These are phyloP conservation scores for Apamea crenata DNA, from an alignment of 2,888 invertebrate genomes.

Conservation along the genomic window DNA sequence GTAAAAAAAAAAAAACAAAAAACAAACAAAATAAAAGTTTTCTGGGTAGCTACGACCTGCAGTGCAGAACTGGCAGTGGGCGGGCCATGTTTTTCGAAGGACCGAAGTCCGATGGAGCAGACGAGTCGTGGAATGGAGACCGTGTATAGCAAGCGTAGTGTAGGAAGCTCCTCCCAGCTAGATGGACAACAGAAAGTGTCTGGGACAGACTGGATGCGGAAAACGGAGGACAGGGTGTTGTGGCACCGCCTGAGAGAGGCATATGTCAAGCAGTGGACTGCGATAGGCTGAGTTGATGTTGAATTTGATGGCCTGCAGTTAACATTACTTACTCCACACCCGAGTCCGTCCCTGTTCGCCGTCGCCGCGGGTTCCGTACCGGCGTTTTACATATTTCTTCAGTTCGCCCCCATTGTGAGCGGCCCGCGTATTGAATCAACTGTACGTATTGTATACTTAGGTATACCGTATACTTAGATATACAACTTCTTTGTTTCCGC, in stretches of 20 bases:
- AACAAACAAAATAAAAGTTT: neutral
- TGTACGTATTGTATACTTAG: slow-evolving; percentile 66
- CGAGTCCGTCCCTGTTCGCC: slow-evolving; percentile 74
- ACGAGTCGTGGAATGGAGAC: too few relatives aligned
- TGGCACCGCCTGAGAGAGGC: neutral
- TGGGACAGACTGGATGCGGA: too few relatives aligned
- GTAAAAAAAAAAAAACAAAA: too few relatives aligned
- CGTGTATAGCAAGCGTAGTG: too few relatives aligned
- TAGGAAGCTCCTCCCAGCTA: too few relatives aligned
- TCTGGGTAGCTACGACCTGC: neutral
- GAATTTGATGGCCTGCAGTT: neutral
- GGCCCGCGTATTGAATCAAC: slow-evolving; percentile 77
- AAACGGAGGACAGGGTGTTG: too few relatives aligned
- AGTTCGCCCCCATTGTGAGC: slow-evolving; percentile 80
- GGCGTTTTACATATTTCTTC: slow-evolving; percentile 88
- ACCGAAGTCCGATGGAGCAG: too few relatives aligned
- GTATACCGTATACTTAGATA: slow-evolving; percentile 54
- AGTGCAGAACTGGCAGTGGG: neutral
- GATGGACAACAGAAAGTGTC: too few relatives aligned
- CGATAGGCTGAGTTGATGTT: neutral
- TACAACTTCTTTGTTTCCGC: slow-evolving; percentile 68
- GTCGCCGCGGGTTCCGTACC: slow-evolving; percentile 78
- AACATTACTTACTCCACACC: neutral
- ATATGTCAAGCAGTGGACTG: too few relatives aligned
- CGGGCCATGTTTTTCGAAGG: too few relatives aligned